A percentile compares a stretch with the other conserved stretches of the same genome.
These are phyloP conservation scores for Probosciger aterrimus DNA, from an alignment of 2,113 vertebrate species.

Conservation along the genomic window DNA sequence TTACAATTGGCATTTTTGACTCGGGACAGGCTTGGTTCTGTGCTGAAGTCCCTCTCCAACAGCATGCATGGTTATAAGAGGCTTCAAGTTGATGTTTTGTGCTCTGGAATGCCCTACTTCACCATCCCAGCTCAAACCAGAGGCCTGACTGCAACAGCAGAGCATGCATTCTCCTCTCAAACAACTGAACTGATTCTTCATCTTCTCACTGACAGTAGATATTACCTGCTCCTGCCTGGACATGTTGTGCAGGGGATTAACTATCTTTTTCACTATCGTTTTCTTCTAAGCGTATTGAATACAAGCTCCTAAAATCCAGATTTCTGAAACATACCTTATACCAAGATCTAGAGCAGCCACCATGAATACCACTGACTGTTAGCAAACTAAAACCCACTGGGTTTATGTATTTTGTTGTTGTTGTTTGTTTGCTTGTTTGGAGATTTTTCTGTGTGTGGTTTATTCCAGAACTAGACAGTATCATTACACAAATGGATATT, in stretches of 20 bases:
- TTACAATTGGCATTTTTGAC: background rate
- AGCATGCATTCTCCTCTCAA: background rate
- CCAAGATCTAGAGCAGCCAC: background rate
- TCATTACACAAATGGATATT: background rate
- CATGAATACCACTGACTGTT: background rate
- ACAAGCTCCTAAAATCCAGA: background rate
- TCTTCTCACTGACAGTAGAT: background rate
- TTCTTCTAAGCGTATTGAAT: background rate
- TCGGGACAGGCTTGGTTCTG: background rate
- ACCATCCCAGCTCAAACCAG: background rate
- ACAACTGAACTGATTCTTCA: background rate
- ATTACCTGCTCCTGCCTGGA: background rate
- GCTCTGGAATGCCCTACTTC: background rate
- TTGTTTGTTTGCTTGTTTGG: background rate
- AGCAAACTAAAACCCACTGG: background rate
- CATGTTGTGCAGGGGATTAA: fast-evolving
- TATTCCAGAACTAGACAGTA: background rate
- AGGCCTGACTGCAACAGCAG: background rate
- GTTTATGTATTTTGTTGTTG: background rate
- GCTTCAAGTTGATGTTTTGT: background rate
- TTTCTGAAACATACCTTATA: background rate
- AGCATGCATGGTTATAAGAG: background rate
- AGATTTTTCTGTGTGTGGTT: background rate
- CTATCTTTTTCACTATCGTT: background rate
- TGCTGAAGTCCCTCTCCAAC: background rate